Evolutionary conservation across 30 jellyfish, hydroid and myxozoan species (phyloP).

Genomic region (Phacellophora camtschatica): DNA sequence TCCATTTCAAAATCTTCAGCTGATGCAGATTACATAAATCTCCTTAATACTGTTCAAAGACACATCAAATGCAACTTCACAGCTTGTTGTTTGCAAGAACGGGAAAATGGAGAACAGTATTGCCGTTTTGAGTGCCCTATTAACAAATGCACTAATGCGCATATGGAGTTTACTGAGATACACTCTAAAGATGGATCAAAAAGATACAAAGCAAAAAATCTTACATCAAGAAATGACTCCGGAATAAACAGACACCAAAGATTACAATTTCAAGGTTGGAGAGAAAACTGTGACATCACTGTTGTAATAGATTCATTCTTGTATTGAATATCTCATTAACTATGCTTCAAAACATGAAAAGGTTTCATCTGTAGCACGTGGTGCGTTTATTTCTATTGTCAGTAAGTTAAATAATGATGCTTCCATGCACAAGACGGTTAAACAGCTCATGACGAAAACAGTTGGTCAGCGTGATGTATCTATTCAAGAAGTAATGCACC

Average conservation of each 20-base stretch:
- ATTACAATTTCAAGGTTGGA: constrained; percentile 28
- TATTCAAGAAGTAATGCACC: constrained; percentile 30
- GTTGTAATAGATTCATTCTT: constrained; percentile 23
- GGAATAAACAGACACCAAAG: constrained; percentile 22
- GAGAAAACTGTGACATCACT: constrained; percentile 30
- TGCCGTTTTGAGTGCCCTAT: constrained; percentile 25
- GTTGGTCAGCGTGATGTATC: constrained; percentile 2
- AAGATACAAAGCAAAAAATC: constrained; percentile 9
- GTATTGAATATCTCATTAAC: constrained; percentile 36
- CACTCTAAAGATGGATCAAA: constrained; percentile 4
- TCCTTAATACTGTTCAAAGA: constrained; percentile 32
- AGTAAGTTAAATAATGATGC: background rate
- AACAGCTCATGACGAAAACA: background rate
- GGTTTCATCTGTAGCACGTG: background rate
- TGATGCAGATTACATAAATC: constrained; percentile 25
- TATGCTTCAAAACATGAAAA: constrained; percentile 51
- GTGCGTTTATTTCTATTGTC: background rate
- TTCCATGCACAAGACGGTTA: background rate
- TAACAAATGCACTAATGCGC: background rate
- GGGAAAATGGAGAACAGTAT: background rate
- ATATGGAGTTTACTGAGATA: background rate
- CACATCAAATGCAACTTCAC: constrained; percentile 7
- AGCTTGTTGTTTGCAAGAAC: background rate
- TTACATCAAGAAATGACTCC: constrained; percentile 16
- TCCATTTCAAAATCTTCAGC: background rate